A percentile compares a stretch with the other conserved stretches of the same genome.
phyloP scores from a whole-genome alignment of 1,140 invertebrate species.

The Acromyrmex charruanus region DNA sequence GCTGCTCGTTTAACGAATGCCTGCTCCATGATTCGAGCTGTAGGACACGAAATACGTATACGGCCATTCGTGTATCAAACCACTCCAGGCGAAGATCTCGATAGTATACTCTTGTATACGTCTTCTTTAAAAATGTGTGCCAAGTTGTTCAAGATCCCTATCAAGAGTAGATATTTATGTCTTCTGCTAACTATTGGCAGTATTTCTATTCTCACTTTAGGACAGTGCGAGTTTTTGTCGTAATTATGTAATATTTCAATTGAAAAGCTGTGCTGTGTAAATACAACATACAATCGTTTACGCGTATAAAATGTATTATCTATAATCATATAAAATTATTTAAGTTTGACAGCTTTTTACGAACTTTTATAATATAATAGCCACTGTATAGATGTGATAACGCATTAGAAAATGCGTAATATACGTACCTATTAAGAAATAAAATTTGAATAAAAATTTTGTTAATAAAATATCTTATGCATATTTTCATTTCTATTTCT shows the following conservation, averaged over 20 bases:
- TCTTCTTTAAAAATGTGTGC: slow-evolving; percentile 91
- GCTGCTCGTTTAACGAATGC: slow-evolving; percentile 92
- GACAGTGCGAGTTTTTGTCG: slow-evolving; percentile 88
- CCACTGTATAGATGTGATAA: background rate
- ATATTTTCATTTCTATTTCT: background rate
- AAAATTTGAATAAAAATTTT: background rate
- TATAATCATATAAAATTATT: slow-evolving; percentile 32
- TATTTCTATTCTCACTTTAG: slow-evolving; percentile 89
- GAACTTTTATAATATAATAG: background rate
- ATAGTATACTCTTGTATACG: slow-evolving; percentile 92
- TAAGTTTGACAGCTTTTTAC: background rate
- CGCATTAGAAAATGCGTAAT: slow-evolving; percentile 4
- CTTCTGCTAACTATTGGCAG: slow-evolving; percentile 88
- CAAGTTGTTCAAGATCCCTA: slow-evolving; percentile 90
- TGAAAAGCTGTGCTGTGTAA: background rate
- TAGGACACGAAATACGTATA: slow-evolving; percentile 92
- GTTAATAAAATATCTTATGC: background rate
- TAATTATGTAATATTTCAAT: slow-evolving; percentile 47
- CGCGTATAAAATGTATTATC: slow-evolving; percentile 5
- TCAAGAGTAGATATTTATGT: slow-evolving; percentile 90
- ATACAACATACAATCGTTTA: background rate
- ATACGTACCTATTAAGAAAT: background rate
- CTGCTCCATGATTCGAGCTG: slow-evolving; percentile 89
- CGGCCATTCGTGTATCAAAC: slow-evolving; percentile 93
- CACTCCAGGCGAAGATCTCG: slow-evolving; percentile 91